These are phyloP conservation scores for Alaudala cheleensis DNA, from an alignment of 2,113 vertebrate genomes.

Conservation along the genomic window DNA sequence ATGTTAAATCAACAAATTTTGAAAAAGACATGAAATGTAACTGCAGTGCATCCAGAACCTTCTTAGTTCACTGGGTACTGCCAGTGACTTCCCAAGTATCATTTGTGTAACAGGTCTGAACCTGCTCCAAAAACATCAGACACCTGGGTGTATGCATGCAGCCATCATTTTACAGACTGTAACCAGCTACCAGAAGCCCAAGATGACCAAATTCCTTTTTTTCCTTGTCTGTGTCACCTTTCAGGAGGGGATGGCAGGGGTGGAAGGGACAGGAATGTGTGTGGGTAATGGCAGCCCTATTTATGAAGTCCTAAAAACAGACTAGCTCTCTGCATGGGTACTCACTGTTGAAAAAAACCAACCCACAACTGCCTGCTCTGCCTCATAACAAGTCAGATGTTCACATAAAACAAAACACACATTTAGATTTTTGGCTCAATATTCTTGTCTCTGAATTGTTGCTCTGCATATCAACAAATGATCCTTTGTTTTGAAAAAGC, in stretches of 20 bases:
- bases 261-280: background rate
- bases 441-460: constrained; percentile 26
- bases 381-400: constrained; percentile 1
- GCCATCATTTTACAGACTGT: background rate
- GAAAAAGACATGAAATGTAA: background rate
- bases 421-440: constrained; percentile 44
- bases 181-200: background rate
- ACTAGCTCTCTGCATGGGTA: background rate
- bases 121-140: background rate
- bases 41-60: background rate
- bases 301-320: constrained; percentile 23
- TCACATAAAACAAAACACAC: constrained; percentile 41
- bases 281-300: constrained; percentile 28
- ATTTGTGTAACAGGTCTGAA: background rate
- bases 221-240: background rate
- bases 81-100: background rate
- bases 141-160: background rate
- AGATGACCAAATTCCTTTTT: background rate
- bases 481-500: constrained; percentile 30
- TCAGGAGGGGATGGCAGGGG: background rate
- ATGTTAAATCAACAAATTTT: background rate
- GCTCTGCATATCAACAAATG: constrained; percentile 19
- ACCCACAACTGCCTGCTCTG: constrained; percentile 2
- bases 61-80: background rate
- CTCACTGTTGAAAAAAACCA: background rate